These are phyloP conservation scores for Melopsittacus undulatus DNA, from an alignment of 2,797 vertebrate species.

Conservation along the genomic window DNA sequence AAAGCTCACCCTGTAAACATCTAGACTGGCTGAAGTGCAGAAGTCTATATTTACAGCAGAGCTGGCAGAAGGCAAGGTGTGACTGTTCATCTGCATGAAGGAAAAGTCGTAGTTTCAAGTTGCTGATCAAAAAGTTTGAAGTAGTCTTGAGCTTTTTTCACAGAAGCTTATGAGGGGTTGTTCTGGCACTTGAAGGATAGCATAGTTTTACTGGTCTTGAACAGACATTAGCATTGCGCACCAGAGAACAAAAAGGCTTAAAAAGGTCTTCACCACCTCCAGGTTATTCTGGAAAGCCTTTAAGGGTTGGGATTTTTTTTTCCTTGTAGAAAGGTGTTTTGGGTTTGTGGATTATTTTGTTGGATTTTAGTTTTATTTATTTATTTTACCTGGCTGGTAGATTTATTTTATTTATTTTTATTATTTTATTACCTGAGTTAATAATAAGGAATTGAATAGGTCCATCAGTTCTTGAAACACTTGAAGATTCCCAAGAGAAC, in stretches of 20 bases:
- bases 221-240: not conserved
- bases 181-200: not conserved
- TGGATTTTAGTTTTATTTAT: not conserved
- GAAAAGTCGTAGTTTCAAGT: not conserved
- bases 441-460: not conserved
- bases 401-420: too few species aligned
- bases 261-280: not conserved
- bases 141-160: not conserved
- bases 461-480: not conserved
- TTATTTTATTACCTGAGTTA: not conserved
- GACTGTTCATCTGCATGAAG: not conserved
- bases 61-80: not conserved
- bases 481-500: not conserved
- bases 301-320: not conserved
- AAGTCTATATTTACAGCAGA: not conserved
- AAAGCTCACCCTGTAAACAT: not conserved
- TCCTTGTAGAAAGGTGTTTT: not conserved
- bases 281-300: not conserved
- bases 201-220: not conserved
- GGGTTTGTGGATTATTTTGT: not conserved
- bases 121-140: not conserved
- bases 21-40: not conserved
- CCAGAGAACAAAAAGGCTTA: not conserved
- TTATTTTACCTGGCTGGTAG: not conserved
- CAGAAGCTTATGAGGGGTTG: not conserved